Base-by-base conservation (phyloP, 2,113 vertebrate genomes). In the Pagrus major region DNA sequence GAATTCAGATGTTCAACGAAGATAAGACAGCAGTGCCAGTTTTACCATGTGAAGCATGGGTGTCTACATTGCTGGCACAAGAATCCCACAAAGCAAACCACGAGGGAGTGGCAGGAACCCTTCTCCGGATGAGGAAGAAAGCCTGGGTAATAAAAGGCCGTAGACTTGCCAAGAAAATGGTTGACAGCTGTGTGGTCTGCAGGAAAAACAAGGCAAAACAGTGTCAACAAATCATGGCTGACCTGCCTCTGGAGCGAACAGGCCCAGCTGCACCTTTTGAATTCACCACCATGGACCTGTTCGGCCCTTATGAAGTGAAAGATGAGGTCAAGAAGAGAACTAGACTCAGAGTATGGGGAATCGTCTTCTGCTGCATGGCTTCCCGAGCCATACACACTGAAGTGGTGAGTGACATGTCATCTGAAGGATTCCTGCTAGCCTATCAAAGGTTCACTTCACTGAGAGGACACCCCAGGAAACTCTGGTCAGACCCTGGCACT, bases 281-380 rank as follows among this genome's bases (percentile, higher is more conserved):
- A 20, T 81, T 27, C 37, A 86, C 78, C 14, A 69, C 78, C 2
- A 1, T 73, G 11, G 78, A 82, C 15, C 51, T 87, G 0, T 89
- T 89, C 54, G 70, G 65, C 11, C 80, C 84, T 3, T 81, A 71
- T 16, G 9, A 66, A 20, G 70, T 86, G 0, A 89, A 61, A 18
- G 66, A 86, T 39, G 49, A 52, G 3, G 49, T 69, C 1, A 69
- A 23, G 7, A 87, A 70, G 35, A 83, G 20, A 54, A 55, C 39
- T 1, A 61, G 5, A 9, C 41, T 70, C 0, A 87, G 77, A 16
- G 70, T 83, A 2, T 86, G 73, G 65, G 76, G 76, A 14, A n/a
- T 74, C 23, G 71, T 83, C 9, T 81, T 73, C 15, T 73, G 77
- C 42, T 80, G 72, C 21, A 83, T 86, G 80, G 76, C 55, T 2